Evolutionary conservation across 1,140 invertebrate species (phyloP).

Genomic region (Dryas iulia): DNA sequence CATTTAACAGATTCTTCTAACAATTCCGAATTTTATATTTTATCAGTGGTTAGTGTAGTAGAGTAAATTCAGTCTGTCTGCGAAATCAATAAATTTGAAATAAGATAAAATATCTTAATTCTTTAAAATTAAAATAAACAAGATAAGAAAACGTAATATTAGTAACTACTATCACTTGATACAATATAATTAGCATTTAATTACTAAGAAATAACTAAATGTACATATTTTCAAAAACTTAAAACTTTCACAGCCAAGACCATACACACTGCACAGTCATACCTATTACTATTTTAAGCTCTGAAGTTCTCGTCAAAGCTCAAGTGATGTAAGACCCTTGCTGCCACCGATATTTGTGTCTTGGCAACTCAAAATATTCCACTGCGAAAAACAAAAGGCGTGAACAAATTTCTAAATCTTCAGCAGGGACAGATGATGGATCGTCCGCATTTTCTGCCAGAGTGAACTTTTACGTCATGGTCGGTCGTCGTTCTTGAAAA

Average conservation of each 20-base stretch:
- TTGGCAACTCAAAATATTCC: slow-evolving; percentile 30
- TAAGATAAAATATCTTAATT: too few relatives aligned
- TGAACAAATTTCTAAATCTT: slow-evolving; percentile 35
- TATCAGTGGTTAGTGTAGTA: too few relatives aligned
- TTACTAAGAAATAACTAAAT: not conserved
- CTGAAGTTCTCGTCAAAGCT: slow-evolving; percentile 10
- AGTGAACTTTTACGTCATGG: slow-evolving; percentile 51
- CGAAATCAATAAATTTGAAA: too few relatives aligned
- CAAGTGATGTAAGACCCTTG: slow-evolving; percentile 20
- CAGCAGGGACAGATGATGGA: slow-evolving; percentile 17
- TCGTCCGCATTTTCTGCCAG: slow-evolving; percentile 33
- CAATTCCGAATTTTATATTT: too few relatives aligned
- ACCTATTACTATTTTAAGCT: slow-evolving; percentile 12
- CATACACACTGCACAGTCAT: not conserved
- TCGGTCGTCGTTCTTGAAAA: slow-evolving; percentile 59
- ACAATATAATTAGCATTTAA: too few relatives aligned
- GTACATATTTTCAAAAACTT: not conserved
- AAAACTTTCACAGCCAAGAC: not conserved
- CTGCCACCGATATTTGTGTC: slow-evolving; percentile 24
- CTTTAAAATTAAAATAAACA: too few relatives aligned
- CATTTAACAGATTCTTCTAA: too few relatives aligned
- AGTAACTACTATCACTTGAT: too few relatives aligned
- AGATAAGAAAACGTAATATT: too few relatives aligned
- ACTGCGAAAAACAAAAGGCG: slow-evolving; percentile 34
- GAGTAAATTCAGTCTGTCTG: too few relatives aligned